Conservation (phyloP, 2,113 vertebrate species). For the Psammodynastes pulverulentus region DNA sequence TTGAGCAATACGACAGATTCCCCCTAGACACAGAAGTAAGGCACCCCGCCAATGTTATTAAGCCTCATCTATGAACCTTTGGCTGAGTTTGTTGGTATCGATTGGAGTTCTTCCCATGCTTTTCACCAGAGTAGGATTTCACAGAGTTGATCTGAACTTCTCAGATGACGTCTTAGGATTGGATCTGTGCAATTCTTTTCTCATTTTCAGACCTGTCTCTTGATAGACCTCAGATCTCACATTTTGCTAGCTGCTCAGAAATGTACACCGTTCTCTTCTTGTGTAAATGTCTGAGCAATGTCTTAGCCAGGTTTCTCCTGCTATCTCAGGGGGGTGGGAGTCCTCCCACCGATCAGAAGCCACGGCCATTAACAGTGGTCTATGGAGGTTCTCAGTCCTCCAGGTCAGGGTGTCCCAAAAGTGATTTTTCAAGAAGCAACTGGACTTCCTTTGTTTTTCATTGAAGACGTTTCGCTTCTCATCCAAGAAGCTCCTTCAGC, state of each 20-base stretch:
- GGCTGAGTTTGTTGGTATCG: background rate
- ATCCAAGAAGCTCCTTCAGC: too few species aligned
- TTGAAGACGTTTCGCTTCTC: too few species aligned
- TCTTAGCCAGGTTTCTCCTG: too few species aligned
- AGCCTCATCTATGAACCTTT: background rate
- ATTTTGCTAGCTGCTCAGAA: background rate
- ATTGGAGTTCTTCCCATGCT: background rate
- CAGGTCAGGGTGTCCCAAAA: too few species aligned
- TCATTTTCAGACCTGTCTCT: background rate
- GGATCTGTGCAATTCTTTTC: background rate
- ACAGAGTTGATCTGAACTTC: background rate
- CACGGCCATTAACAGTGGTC: background rate
- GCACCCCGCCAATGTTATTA: background rate
- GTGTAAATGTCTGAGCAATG: too few species aligned
- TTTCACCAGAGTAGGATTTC: background rate
- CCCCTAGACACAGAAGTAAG: background rate
- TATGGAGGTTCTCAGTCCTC: too few species aligned
- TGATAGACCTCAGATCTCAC: background rate
- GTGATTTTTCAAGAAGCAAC: too few species aligned
- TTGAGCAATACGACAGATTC: background rate
- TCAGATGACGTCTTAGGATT: background rate
- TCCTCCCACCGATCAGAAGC: too few species aligned
- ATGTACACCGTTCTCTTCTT: too few species aligned
- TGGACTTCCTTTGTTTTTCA: too few species aligned
- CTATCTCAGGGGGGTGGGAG: background rate